Conservation (phyloP, 2,888 invertebrate species). For the Gari tellinella region DNA sequence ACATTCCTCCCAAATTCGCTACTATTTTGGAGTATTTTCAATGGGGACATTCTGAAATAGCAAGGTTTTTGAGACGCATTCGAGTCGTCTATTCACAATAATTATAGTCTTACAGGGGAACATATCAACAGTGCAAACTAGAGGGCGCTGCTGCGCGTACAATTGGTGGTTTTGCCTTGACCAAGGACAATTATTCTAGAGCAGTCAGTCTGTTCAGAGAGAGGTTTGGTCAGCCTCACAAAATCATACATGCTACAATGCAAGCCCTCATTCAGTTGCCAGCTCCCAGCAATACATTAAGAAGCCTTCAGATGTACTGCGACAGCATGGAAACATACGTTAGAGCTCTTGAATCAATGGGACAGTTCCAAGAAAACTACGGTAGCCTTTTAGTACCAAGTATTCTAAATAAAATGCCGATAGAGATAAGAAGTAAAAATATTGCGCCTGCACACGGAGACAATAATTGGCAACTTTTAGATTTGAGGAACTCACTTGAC, state of each 20-base stretch:
- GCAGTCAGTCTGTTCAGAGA: slow-evolving; percentile 4
- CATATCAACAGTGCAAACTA: too few species aligned
- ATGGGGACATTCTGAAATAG: too few species aligned
- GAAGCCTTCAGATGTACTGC: slow-evolving; percentile 6
- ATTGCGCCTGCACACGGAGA: too few species aligned
- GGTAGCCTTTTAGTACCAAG: slow-evolving; percentile 28
- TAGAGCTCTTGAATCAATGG: slow-evolving; percentile 36
- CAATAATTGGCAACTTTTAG: too few species aligned
- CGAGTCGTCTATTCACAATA: too few species aligned
- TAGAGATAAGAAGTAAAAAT: too few species aligned
- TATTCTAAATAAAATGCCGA: too few species aligned
- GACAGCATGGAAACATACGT: slow-evolving; percentile 43
- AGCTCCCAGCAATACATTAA: background rate
- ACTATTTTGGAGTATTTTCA: too few species aligned
- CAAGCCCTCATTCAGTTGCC: slow-evolving; percentile 16
- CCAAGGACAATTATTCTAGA: slow-evolving; percentile 24
- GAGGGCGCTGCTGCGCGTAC: slow-evolving; percentile 21
- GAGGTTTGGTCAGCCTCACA: slow-evolving; percentile 17
- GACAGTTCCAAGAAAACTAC: slow-evolving; percentile 24
- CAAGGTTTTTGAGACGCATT: too few species aligned
- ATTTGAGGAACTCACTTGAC: too few species aligned
- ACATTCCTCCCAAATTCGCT: too few species aligned
- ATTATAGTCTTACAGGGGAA: too few species aligned
- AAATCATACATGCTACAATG: slow-evolving; percentile 19
- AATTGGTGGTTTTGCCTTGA: slow-evolving; percentile 36